Evolutionary conservation across 2,797 vertebrate species (phyloP).

Genomic region (Parotocinclus haroldoi): DNA sequence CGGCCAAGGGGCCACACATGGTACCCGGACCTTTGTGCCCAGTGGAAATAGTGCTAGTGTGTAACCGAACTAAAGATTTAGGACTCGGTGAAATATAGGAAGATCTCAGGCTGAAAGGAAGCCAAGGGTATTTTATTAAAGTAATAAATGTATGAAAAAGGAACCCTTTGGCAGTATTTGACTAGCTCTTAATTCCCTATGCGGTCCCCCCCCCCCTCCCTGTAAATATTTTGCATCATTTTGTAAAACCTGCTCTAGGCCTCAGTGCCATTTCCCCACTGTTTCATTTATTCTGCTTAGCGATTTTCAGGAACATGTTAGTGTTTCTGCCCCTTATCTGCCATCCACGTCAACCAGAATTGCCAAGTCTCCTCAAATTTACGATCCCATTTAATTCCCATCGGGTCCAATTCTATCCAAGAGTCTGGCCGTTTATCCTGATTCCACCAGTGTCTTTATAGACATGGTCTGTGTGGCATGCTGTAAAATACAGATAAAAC

Average conservation of each 20-base stretch:
- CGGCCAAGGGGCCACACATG: too few species aligned
- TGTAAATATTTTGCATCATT: slow-evolving; percentile 45
- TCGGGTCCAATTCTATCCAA: slow-evolving; percentile 37
- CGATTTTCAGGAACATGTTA: background rate
- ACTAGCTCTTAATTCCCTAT: slow-evolving; percentile 31
- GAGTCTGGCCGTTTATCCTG: slow-evolving; percentile 34
- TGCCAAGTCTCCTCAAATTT: slow-evolving; percentile 34
- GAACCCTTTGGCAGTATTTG: slow-evolving; percentile 29
- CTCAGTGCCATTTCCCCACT: slow-evolving; percentile 14
- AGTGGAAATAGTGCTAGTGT: too few species aligned
- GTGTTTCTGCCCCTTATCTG: slow-evolving; percentile 21
- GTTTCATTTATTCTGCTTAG: slow-evolving; percentile 26
- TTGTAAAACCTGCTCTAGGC: slow-evolving; percentile 30
- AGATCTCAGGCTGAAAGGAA: too few species aligned
- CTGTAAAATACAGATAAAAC: slow-evolving; percentile 26
- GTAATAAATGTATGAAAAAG: slow-evolving; percentile 15
- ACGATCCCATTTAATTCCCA: slow-evolving; percentile 45
- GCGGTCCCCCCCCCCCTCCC: background rate
- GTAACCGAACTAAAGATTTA: too few species aligned
- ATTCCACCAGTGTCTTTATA: slow-evolving; percentile 33
- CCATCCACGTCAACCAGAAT: slow-evolving; percentile 20
- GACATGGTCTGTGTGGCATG: slow-evolving; percentile 28
- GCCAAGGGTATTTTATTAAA: too few species aligned
- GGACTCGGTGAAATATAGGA: too few species aligned
- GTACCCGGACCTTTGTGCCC: too few species aligned